Evolutionary conservation across 2,113 vertebrate species (phyloP), one percentile per base, ranked within the genome.

Genomic region (Clinocottus analis): DNA sequence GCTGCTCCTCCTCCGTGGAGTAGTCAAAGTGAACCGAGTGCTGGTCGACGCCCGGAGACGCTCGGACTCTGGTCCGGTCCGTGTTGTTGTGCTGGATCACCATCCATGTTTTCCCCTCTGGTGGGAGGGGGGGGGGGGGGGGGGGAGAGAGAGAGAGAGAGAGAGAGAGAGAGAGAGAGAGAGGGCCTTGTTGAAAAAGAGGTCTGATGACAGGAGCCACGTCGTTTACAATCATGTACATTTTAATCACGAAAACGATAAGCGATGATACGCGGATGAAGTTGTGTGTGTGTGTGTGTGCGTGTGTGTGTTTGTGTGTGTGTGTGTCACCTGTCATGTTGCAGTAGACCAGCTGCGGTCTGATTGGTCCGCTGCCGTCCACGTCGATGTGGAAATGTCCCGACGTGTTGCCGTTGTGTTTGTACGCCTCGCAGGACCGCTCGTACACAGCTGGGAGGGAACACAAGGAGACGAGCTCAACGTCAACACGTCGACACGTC

Each of bases 21-120:
- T 99, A 99, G 92, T 96, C 92, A 72, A 99, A 97, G 89, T 94
- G 90, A 77, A 95, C 94, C 13, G 75, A 68, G 12, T 95, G 77
- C 71, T 86, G 96, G 49, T 91, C 95, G 10, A 86, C 93, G 27
- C 88, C 93, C 0, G 92, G 90, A 79, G 96, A 91, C 1, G 88
- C 87, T 83, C 87, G 95, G 74, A 97, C 93, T 93, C 92, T 95
- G n/a, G 95, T 97, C 80, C 97, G 84, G 79, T 97, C 96, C 0
- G 96, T 96, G 93, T 95, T 96, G 71, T 99, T 98, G 92, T 99
- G 97, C 39, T 95, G 95, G 71, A 99, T 87, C 91, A 97, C 86
- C 86, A 96, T 96, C 97, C 97, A 98, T 0, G 96, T 96, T n/a
- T n/a, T n/a, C n/a, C n/a, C n/a, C n/a, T n/a, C n/a, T n/a, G n/a